Base-by-base conservation (phyloP, 2,113 vertebrate genomes). In the Myxocyprinus asiaticus region DNA sequence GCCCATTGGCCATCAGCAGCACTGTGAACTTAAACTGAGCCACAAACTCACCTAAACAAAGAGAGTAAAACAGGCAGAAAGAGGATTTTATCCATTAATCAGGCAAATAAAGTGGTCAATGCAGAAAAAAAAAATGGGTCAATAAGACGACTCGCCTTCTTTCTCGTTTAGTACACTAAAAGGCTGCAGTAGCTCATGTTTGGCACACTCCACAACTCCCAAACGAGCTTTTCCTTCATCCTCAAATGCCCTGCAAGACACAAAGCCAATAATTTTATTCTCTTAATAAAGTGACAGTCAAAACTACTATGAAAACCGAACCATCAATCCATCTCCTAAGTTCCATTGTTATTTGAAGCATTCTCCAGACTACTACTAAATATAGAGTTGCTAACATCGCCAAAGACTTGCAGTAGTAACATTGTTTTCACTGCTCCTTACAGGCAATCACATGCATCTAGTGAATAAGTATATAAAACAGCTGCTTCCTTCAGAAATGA, bases 1-100 rank as follows among this genome's bases (percentile, higher is more conserved):
- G 97, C 12, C 97, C 97, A 12, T 99, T 99, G 72, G 97, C 95
- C 98, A 99, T 99, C 86, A 99, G 92, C 55, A 99, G 91, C 88
- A 98, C 97, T 66, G 97, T 99, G 93, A 98, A 99, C 90, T 99
- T 99, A 90, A 98, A 99, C 93, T 99, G 97, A 64, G 97, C 97
- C 56, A 99, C 97, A 58, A 94, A 93, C 88, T 99, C 97, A 10
- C 96, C 97, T 99, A 82, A 8, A 65, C 5, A 58, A 3, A 64
- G 10, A 69, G 51, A 78, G 4, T 82, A 8, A 80, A 33, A 33
- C 3, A 80, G 59, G n/a, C 43, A 61, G 11, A 22, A 7, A 14
- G 47, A 8, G 42, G 55, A 12, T 5, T 61, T 11, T 33, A 33
- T 33, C 22, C 22, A 33, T 33, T 33, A 33, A 42, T 12, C n/a